Evolutionary conservation across 2,113 vertebrate species (phyloP).

Genomic region (Genyomyrus donnyi): DNA sequence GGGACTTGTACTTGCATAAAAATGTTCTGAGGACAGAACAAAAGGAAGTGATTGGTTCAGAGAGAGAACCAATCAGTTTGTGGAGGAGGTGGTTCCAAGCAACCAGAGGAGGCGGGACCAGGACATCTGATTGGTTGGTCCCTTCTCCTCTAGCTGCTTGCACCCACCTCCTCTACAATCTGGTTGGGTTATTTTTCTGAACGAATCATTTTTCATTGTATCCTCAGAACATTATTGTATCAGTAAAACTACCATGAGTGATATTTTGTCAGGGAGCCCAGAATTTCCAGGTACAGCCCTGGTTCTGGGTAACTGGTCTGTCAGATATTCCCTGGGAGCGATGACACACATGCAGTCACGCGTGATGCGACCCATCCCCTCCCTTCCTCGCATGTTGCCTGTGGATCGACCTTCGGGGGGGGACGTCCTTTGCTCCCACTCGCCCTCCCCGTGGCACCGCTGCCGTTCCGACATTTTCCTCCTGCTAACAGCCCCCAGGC

Average conservation of each 20-base stretch:
- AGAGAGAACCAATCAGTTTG: too few species aligned
- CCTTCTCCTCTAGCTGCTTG: neutral
- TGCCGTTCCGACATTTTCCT: neutral
- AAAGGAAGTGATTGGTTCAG: too few species aligned
- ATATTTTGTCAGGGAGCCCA: neutral
- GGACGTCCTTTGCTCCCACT: neutral
- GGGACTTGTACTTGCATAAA: too few species aligned
- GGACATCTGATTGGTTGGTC: too few species aligned
- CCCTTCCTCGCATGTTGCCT: neutral
- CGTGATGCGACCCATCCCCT: neutral
- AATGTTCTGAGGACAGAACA: too few species aligned
- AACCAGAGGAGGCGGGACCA: too few species aligned
- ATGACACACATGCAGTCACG: neutral
- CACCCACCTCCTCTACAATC: neutral
- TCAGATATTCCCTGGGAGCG: neutral
- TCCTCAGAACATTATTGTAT: neutral
- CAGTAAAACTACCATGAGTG: neutral
- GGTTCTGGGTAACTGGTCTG: neutral
- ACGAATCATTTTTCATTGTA: neutral
- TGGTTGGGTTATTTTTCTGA: neutral
- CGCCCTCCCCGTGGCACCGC: neutral
- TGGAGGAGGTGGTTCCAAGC: too few species aligned
- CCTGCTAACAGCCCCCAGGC: neutral
- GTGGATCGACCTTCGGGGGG: neutral
- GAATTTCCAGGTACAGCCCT: neutral